Evolutionary conservation across 2,888 invertebrate genomes (phyloP).

Genomic region (Dicyrtoma fusca): DNA sequence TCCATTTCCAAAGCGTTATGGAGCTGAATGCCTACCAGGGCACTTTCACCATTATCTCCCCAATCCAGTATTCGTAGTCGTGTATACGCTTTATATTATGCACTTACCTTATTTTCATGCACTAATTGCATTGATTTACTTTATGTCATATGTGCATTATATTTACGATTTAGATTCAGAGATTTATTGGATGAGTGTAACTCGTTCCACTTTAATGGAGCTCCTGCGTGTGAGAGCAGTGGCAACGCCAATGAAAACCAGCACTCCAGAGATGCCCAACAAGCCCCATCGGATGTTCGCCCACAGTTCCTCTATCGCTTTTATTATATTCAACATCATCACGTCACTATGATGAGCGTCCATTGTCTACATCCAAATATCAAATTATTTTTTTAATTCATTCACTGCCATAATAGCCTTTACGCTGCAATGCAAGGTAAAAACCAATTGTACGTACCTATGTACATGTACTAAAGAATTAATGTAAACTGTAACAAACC

Average conservation of each 20-base stretch:
- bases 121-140: neutral
- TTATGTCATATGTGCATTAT: neutral
- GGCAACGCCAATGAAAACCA: conserved; percentile 32
- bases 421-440: no score
- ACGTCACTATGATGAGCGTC: conserved; percentile 38
- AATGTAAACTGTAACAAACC: conserved; percentile 46
- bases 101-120: no score
- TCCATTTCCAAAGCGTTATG: no score
- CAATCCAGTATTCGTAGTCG: neutral
- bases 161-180: neutral
- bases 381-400: neutral
- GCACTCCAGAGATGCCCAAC: conserved; percentile 28
- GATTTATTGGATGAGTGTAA: conserved; percentile 39
- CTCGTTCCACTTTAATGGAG: conserved; percentile 34
- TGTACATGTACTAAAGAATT: no score
- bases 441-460: no score
- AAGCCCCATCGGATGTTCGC: conserved; percentile 36
- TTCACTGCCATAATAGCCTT: neutral
- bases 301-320: conserved; percentile 35
- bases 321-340: conserved; percentile 34
- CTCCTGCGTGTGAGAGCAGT: conserved; percentile 33
- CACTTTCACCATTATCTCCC: no score
- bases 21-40: no score
- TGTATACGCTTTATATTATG: no score
- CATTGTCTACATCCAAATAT: conserved; percentile 25